Conservation (phyloP, 1,140 invertebrate species). For the Helicoverpa armigera region DNA sequence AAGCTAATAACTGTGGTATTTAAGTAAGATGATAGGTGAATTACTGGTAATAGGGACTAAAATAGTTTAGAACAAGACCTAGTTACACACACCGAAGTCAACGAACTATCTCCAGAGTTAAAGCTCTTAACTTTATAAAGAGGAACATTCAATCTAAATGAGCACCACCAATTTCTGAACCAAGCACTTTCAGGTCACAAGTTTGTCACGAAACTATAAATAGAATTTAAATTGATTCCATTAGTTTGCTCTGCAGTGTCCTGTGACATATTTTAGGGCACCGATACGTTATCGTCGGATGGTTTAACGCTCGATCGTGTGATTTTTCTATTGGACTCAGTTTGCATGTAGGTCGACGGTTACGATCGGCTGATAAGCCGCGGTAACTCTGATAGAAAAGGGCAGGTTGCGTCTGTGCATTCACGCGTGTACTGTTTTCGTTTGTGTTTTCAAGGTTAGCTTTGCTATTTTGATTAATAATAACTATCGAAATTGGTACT, state of each 20-base stretch:
- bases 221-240: constrained; percentile 29
- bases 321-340: constrained; percentile 75
- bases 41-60: no score
- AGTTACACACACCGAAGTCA: no score
- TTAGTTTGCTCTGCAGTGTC: constrained; percentile 30
- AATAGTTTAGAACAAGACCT: no score
- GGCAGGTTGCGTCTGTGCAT: constrained; percentile 47
- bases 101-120: no score
- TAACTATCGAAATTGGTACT: no score
- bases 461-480: no score
- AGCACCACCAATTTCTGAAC: no score
- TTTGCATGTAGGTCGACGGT: constrained; percentile 68
- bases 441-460: constrained; percentile 38
- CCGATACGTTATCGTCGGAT: constrained; percentile 68
- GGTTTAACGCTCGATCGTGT: constrained; percentile 74
- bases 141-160: no score
- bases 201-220: neutral
- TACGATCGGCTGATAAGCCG: constrained; percentile 61
- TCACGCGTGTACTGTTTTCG: constrained; percentile 35
- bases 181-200: no score
- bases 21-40: no score
- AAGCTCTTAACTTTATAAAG: no score
- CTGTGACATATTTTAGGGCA: constrained; percentile 49
- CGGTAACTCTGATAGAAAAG: constrained; percentile 50
- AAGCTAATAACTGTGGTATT: no score